Percentiles rank a stretch among this genome's conserved stretches.
These are phyloP conservation scores for Actinostola sp. DNA, from an alignment of 92 coral and sea anemone species.

Conservation along the genomic window DNA sequence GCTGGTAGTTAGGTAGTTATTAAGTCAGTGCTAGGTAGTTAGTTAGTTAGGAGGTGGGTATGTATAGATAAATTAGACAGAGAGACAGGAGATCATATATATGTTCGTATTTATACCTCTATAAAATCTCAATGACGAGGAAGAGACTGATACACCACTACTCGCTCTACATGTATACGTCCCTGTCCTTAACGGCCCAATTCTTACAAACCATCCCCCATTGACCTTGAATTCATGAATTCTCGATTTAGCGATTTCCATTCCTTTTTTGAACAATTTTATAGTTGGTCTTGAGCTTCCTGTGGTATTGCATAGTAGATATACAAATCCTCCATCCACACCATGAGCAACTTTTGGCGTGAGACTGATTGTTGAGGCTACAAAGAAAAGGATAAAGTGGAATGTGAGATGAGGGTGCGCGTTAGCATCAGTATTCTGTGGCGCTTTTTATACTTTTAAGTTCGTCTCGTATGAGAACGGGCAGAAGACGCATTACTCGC, in stretches of 20 bases:
- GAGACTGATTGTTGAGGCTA: constrained; percentile 57
- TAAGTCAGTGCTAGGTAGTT: too few species aligned
- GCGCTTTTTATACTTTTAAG: too few species aligned
- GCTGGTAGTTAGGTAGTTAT: too few species aligned
- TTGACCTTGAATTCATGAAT: constrained; percentile 17
- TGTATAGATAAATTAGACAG: too few species aligned
- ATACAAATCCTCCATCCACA: constrained; percentile 43
- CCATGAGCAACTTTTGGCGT: constrained; percentile 56
- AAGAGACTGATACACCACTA: constrained; percentile 44
- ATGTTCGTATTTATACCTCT: constrained; percentile 15
- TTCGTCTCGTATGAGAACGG: too few species aligned
- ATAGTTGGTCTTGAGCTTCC: constrained; percentile 69
- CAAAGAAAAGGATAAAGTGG: not conserved
- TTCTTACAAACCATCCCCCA: constrained; percentile 59
- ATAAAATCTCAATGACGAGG: constrained; percentile 15
- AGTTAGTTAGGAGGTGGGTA: too few species aligned
- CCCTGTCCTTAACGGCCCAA: constrained; percentile 42
- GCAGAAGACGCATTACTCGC: too few species aligned
- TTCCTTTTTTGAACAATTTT: constrained; percentile 68
- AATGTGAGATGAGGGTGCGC: not conserved
- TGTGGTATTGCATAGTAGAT: constrained; percentile 73
- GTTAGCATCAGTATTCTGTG: too few species aligned
- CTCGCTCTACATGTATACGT: constrained; percentile 62
- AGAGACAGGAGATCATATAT: not conserved
- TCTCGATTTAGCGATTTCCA: constrained; percentile 36